A percentile compares a stretch with the other conserved stretches of the same genome.
phyloP scores from a whole-genome alignment of 2,888 invertebrate species.

The Tinea pellionella region DNA sequence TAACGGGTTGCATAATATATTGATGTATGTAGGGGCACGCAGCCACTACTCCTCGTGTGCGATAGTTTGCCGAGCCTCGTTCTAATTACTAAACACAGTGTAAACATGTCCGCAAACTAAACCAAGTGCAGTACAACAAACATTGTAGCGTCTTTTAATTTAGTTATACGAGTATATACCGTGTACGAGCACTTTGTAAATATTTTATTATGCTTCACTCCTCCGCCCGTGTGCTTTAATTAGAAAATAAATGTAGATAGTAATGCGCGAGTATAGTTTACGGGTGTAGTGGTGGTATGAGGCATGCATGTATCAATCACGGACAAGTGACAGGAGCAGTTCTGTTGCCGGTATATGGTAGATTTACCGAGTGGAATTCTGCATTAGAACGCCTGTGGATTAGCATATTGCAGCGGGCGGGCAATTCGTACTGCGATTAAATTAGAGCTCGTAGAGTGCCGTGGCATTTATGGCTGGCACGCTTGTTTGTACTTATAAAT shows the following conservation, averaged over 20 bases:
- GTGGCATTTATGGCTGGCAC: slow-evolving; percentile 1
- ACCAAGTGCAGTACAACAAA: not conserved
- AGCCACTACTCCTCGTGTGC: slow-evolving; percentile 39
- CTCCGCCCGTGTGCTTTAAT: too few species aligned
- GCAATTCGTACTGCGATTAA: slow-evolving; percentile 38
- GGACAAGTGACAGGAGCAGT: not conserved
- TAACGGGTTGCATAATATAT: slow-evolving; percentile 60
- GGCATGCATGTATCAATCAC: slow-evolving; percentile 9
- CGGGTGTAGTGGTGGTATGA: not conserved
- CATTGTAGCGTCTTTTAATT: not conserved
- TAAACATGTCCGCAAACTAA: slow-evolving; percentile 10
- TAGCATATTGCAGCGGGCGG: slow-evolving; percentile 39
- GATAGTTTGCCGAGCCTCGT: slow-evolving; percentile 34
- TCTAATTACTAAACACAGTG: slow-evolving; percentile 30
- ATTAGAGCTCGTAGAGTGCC: slow-evolving; percentile 33
- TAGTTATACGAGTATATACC: too few species aligned
- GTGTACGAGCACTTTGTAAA: too few species aligned
- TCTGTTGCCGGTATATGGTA: slow-evolving; percentile 2
- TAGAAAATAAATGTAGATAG: too few species aligned
- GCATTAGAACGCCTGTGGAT: slow-evolving; percentile 41
- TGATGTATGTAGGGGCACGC: slow-evolving; percentile 64
- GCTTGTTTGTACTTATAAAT: slow-evolving; percentile 12
- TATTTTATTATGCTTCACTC: too few species aligned
- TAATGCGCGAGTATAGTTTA: too few species aligned
- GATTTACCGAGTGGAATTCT: slow-evolving; percentile 40